Evolutionary conservation across 2,113 vertebrate genomes (phyloP).

Genomic region (Toxotes chatareus): DNA sequence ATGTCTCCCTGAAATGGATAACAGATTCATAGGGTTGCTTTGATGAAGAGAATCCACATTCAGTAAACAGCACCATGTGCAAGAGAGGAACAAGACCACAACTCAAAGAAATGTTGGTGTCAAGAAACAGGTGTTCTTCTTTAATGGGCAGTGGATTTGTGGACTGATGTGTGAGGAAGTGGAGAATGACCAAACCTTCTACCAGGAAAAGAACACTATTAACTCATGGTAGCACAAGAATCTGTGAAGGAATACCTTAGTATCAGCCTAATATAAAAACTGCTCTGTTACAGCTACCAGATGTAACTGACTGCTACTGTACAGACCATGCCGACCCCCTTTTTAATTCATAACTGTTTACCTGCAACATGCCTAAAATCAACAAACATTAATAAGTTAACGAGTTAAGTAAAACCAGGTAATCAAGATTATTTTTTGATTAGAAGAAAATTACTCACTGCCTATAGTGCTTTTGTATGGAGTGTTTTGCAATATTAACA

Average conservation of each 20-base stretch:
- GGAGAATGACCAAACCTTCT: background rate
- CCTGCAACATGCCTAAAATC: no score
- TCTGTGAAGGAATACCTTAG: background rate
- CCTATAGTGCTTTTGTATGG: no score
- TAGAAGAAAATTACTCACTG: no score
- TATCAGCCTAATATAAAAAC: background rate
- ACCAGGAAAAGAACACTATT: background rate
- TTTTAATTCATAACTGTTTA: background rate
- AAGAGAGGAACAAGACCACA: background rate
- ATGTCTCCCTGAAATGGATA: constrained; percentile 7
- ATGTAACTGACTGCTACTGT: background rate
- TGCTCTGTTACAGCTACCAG: background rate
- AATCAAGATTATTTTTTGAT: no score
- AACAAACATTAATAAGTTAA: no score
- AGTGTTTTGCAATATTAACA: no score
- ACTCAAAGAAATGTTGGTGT: background rate
- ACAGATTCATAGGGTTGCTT: background rate
- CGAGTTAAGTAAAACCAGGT: no score
- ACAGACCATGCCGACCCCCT: background rate
- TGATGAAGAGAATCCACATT: background rate
- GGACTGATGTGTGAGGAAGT: background rate
- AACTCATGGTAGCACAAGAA: background rate
- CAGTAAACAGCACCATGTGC: constrained; percentile 2
- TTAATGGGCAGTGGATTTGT: background rate
- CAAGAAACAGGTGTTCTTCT: background rate